Percentiles rank a stretch among this genome's conserved stretches.
Evolutionary conservation across 2,888 invertebrate genomes (phyloP).

Genomic region (Acanthosepion esculentum): DNA sequence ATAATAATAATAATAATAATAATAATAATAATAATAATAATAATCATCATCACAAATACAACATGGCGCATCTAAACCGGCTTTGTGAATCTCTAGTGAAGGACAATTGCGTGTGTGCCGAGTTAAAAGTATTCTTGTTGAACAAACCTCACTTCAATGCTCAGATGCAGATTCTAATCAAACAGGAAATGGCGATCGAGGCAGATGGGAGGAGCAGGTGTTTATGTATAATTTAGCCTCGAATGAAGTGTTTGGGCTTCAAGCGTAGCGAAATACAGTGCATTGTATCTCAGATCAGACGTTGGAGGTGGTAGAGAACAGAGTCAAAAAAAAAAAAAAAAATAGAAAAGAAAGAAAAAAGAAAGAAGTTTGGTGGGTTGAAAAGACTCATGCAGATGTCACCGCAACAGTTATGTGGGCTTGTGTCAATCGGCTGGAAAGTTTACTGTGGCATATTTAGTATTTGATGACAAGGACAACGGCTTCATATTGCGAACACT

Average conservation of each 20-base stretch:
- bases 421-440: not conserved
- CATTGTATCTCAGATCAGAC: slow-evolving; percentile 33
- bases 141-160: not conserved
- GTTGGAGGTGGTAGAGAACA: not conserved
- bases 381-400: not conserved
- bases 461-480: not conserved
- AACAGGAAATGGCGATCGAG: not conserved
- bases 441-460: not conserved
- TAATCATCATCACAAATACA: no score
- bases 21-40: no score
- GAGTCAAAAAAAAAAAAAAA: not conserved
- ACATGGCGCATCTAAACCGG: no score
- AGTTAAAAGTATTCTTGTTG: not conserved
- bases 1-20: no score
- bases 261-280: not conserved
- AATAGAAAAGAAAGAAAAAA: no score
- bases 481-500: not conserved
- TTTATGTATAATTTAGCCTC: not conserved
- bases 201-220: not conserved
- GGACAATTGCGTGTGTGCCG: not conserved
- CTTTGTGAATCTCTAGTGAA: not conserved
- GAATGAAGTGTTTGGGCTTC: not conserved
- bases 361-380: not conserved
- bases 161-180: slow-evolving; percentile 6
- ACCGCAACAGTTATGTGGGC: not conserved